Percentiles rank a stretch among this genome's conserved stretches.
These are phyloP conservation scores for Tylochromis polylepis DNA, from an alignment of 2,113 vertebrate species.

Conservation along the genomic window DNA sequence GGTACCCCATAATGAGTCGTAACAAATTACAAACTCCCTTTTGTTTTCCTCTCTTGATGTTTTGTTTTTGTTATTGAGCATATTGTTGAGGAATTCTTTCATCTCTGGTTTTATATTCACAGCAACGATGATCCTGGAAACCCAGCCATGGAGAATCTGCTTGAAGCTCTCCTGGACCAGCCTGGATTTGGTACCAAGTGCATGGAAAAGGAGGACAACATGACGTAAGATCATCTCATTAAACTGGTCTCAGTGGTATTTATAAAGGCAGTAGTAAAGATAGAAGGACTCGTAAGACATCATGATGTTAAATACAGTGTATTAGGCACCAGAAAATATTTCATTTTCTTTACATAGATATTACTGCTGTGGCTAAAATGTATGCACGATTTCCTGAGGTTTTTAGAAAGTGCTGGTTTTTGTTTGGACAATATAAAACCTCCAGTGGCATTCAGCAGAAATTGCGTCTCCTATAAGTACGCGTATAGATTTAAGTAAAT, in stretches of 20 bases:
- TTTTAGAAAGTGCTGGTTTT: not conserved
- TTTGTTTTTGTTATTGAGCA: not conserved
- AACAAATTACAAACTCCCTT: not conserved
- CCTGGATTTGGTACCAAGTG: constrained; percentile 78
- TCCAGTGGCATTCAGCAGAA: not conserved
- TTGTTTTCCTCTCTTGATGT: not conserved
- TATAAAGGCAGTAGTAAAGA: not conserved
- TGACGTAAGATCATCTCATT: constrained; percentile 40
- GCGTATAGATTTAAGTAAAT: not conserved
- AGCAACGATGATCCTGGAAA: constrained; percentile 79
- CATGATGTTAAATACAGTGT: not conserved
- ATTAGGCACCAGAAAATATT: not conserved
- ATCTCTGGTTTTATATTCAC: not conserved
- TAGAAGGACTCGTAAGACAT: not conserved
- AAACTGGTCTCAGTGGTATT: not conserved
- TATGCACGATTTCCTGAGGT: not conserved
- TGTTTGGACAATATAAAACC: not conserved
- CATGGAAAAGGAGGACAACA: constrained; percentile 48
- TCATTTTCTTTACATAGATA: not conserved
- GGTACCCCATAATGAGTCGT: constrained; percentile 59
- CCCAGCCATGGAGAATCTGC: constrained; percentile 48
- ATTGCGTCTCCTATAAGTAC: not conserved
- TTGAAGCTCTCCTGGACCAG: constrained; percentile 72
- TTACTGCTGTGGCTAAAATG: not conserved
- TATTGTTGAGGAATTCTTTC: not conserved